Evolutionary conservation across 2,888 invertebrate genomes (phyloP).

Genomic region (Mellilla xanthometata): DNA sequence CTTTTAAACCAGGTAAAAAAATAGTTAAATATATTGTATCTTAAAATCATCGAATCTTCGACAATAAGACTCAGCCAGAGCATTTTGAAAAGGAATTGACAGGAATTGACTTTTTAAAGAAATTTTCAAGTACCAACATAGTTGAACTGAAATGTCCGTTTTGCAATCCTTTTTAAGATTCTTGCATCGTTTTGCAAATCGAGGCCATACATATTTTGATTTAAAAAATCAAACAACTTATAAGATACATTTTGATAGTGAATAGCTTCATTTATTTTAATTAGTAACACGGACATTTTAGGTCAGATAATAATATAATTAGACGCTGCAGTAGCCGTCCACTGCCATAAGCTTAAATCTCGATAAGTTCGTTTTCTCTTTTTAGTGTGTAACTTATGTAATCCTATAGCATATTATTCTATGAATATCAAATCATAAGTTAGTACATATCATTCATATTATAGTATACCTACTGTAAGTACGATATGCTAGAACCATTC

Average conservation of each 20-base stretch:
- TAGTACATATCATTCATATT: slow-evolving; percentile 32
- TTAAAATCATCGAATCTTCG: slow-evolving; percentile 26
- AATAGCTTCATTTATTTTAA: too few species aligned
- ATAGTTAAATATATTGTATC: slow-evolving; percentile 9
- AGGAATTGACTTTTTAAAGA: slow-evolving; percentile 30
- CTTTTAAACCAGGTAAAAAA: too few species aligned
- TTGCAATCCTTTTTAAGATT: too few species aligned
- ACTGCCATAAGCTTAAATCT: slow-evolving; percentile 34
- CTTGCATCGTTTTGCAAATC: too few species aligned
- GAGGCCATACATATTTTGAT: too few species aligned
- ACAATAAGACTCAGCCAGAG: slow-evolving; percentile 31
- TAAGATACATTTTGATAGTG: too few species aligned
- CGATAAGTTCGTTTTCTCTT: slow-evolving; percentile 28
- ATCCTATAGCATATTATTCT: slow-evolving; percentile 17
- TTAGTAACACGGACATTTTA: too few species aligned
- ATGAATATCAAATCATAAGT: slow-evolving; percentile 24
- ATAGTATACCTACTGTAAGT: slow-evolving; percentile 14
- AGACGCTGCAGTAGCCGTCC: slow-evolving; percentile 35
- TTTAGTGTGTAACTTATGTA: slow-evolving; percentile 27
- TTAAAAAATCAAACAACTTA: too few species aligned
- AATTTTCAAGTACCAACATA: not conserved
- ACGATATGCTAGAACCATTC: slow-evolving; percentile 5
- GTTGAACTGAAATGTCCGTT: not conserved
- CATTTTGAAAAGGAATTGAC: slow-evolving; percentile 29
- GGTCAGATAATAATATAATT: not conserved